These are phyloP conservation scores for Tinamus guttatus DNA, from an alignment of 2,113 vertebrate species.

Conservation along the genomic window DNA sequence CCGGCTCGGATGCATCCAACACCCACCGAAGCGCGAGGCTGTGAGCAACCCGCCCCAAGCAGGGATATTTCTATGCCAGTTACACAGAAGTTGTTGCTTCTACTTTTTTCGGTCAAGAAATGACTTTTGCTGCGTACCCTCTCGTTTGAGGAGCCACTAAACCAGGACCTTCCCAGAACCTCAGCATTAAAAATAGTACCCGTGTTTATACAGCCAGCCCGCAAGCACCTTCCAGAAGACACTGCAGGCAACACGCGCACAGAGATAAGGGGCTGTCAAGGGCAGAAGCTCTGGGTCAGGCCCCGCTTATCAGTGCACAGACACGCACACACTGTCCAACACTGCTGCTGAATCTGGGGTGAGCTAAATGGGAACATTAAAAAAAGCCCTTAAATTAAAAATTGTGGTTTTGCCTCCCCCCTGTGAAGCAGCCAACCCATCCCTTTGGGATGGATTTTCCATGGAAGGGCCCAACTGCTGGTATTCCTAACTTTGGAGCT, in stretches of 20 bases:
- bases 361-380: fast-evolving
- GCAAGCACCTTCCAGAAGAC: not conserved
- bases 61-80: not conserved
- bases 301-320: constrained; percentile 14
- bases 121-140: not conserved
- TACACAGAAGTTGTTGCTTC: not conserved
- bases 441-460: not conserved
- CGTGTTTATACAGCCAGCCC: not conserved
- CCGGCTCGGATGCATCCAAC: not conserved
- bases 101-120: not conserved
- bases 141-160: not conserved
- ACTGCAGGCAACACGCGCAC: not conserved
- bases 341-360: not conserved
- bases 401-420: not conserved
- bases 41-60: not conserved
- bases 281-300: not conserved
- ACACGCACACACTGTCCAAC: not conserved
- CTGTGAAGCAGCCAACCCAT: not conserved
- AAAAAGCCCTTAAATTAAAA: not conserved
- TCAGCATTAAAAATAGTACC: not conserved
- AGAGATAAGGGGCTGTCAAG: constrained; percentile 48
- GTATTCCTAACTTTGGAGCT: not conserved
- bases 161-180: not conserved
- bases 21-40: not conserved
- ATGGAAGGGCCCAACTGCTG: not conserved